Base-by-base conservation (phyloP, 2,888 invertebrate species). In the Diachrysia chrysitis region DNA sequence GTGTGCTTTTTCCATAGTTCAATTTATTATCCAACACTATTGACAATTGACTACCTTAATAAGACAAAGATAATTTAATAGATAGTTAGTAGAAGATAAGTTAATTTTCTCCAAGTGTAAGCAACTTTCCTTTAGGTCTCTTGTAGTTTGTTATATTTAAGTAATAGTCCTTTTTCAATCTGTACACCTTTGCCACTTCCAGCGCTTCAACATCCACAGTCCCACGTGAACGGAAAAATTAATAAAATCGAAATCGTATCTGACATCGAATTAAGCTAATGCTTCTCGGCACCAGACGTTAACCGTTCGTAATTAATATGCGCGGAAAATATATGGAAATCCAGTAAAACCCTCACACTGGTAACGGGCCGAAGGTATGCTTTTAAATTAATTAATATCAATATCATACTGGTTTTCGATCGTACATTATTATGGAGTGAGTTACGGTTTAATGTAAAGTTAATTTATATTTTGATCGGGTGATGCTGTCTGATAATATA, bases 201-300 rank as follows among this genome's bases (percentile, higher is more conserved):
- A 83, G 81, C 7, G 12, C 3, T 16, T 70, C 61, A 80, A 73
- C 16, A 56, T 83, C 73, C 16, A 16, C 37, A 80, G 53, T 73
- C 69, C 66, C 76, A 82, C 84, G 80, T 72, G 85, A 87, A 73
- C 80, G 83, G 86, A 87, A 89, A 91, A 90, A 90, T 90, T 91
- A 91, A 92, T 92, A 91, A 92, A 92, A 92, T 89, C 88, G 90
- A 90, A 90, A 84, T 85, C 84, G 84, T 84, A 85, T 85, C 87
- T 76, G 83, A 83, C 79, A 87, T 89, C 91, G 88, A 90, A 93
- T 93, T 91, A 92, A 92, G 91, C 92, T 93, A 93, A 93, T 93
- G 92, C 87, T 88, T 79, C 83, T 81, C 80, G 83, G 83, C 57
- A 83, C 78, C 87, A 83, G 83, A 87, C 87, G 86, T 86, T 88